These are phyloP conservation scores for Tenebrio molitor DNA, from an alignment of 1,140 invertebrate species.

Conservation along the genomic window DNA sequence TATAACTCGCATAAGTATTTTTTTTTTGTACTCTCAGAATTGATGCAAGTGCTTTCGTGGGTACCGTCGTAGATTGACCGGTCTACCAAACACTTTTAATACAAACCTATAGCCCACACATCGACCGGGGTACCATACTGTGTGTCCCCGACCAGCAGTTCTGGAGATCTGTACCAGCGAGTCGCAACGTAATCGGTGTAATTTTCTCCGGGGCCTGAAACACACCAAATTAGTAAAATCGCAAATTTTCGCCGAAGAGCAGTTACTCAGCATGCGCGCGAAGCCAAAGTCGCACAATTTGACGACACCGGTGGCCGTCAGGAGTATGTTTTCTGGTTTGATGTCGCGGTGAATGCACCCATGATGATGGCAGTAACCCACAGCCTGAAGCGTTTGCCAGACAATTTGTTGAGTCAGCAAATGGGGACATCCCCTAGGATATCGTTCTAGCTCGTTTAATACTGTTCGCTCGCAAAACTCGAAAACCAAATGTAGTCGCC, in stretches of 20 bases:
- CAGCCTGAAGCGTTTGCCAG: slow-evolving; percentile 95
- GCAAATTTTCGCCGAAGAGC: too few relatives aligned
- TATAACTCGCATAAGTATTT: too few relatives aligned
- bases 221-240: neutral
- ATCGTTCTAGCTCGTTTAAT: slow-evolving; percentile 94
- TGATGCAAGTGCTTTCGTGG: too few relatives aligned
- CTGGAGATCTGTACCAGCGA: slow-evolving; percentile 97
- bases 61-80: neutral
- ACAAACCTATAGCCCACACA: slow-evolving; percentile 92
- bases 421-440: slow-evolving; percentile 84
- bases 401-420: slow-evolving; percentile 91
- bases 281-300: slow-evolving; percentile 99
- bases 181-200: slow-evolving; percentile 99
- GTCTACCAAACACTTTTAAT: neutral
- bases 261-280: slow-evolving; percentile 93
- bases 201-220: slow-evolving; percentile 89
- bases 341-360: slow-evolving; percentile 98
- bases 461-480: slow-evolving; percentile 99
- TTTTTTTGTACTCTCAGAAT: too few relatives aligned
- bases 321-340: slow-evolving; percentile 98
- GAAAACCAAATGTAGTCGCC: slow-evolving; percentile 97
- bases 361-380: slow-evolving; percentile 96
- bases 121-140: slow-evolving; percentile 98
- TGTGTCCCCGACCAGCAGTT: slow-evolving; percentile 97
- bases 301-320: slow-evolving; percentile 94